Conservation (phyloP, 2,113 vertebrate genomes). For the Brachyistius frenatus region DNA sequence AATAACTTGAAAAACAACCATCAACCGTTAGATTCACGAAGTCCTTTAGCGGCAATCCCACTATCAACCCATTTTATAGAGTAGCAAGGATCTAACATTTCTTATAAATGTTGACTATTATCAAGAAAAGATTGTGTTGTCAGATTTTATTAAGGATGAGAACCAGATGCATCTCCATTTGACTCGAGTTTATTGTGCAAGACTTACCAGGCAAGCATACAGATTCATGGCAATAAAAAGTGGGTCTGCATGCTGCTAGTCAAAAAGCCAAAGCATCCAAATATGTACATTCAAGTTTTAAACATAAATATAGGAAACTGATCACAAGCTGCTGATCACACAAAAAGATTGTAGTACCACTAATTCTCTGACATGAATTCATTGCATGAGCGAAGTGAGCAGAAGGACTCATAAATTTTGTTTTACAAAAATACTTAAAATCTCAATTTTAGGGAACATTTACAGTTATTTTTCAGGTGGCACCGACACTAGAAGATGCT, state of each 20-base stretch:
- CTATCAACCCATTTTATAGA: too few relatives aligned
- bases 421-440: conserved; percentile 76
- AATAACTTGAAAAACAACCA: too few relatives aligned
- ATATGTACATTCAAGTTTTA: conserved; percentile 94
- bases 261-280: conserved; percentile 78
- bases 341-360: conserved; percentile 64
- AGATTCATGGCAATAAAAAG: conserved; percentile 79
- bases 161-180: conserved; percentile 38
- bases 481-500: conserved; percentile 56
- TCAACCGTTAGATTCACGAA: too few relatives aligned
- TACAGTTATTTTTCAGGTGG: conserved; percentile 67
- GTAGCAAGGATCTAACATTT: too few relatives aligned
- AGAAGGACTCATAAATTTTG: conserved; percentile 38
- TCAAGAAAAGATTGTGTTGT: too few relatives aligned
- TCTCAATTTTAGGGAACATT: conserved; percentile 71
- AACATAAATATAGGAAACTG: conserved; percentile 55
- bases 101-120: too few relatives aligned
- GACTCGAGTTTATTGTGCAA: conserved; percentile 85
- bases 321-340: conserved; percentile 56
- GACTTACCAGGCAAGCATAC: conserved; percentile 77
- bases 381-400: conserved; percentile 72
- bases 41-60: too few relatives aligned
- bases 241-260: conserved; percentile 80
- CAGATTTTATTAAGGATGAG: background rate
- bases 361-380: conserved; percentile 53